Evolutionary conservation across 2,797 vertebrate species (phyloP).

Genomic region (Strix occidentalis): DNA sequence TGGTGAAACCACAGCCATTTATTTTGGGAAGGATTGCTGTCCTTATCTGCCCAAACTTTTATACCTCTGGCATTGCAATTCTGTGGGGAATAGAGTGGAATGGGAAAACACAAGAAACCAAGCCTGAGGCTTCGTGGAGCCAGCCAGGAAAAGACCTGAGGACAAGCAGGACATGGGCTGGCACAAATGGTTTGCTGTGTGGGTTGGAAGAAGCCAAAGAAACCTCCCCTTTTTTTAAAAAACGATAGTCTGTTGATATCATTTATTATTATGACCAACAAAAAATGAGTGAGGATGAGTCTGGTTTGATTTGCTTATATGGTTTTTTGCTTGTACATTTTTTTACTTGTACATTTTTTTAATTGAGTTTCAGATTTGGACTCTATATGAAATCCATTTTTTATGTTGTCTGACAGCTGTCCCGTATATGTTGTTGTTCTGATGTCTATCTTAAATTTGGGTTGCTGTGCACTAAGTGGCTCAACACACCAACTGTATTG

Average conservation of each 20-base stretch:
- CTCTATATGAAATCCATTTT: neutral
- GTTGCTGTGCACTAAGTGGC: neutral
- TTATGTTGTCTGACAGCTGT: neutral
- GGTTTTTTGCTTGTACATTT: neutral
- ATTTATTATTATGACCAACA: neutral
- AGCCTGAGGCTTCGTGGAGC: neutral
- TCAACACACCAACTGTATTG: neutral
- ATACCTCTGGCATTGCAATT: neutral
- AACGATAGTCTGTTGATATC: neutral
- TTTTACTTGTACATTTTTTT: neutral
- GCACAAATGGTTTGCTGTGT: neutral
- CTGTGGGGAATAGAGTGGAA: neutral
- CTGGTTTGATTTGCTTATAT: neutral
- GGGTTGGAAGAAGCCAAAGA: neutral
- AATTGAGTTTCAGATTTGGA: neutral
- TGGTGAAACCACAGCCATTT: conserved; percentile 14
- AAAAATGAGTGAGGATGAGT: neutral
- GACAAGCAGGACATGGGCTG: neutral
- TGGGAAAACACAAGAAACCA: neutral
- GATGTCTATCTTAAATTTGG: neutral
- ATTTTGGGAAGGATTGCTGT: conserved; percentile 4
- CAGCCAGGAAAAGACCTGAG: neutral
- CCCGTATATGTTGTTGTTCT: neutral
- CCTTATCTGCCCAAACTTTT: conserved; percentile 20
- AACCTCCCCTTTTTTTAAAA: neutral